A percentile compares a stretch with the other conserved stretches of the same genome.
phyloP scores from a whole-genome alignment of 1,140 invertebrate species.

The Drosophila virilis region DNA sequence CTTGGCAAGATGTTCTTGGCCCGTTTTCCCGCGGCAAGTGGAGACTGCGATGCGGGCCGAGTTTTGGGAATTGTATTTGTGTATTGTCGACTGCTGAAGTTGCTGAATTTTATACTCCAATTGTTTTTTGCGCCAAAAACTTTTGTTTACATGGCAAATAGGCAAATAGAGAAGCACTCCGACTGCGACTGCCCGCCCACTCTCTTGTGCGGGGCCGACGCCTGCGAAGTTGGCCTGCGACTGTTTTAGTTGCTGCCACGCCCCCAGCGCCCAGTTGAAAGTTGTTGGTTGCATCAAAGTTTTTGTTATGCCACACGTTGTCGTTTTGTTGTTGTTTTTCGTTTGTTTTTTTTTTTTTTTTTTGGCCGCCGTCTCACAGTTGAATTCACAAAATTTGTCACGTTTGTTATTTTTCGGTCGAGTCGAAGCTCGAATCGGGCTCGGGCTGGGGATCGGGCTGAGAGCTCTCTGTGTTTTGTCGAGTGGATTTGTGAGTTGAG shows the following conservation, averaged over 20 bases:
- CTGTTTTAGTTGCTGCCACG: constrained; percentile 48
- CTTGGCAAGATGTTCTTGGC: constrained; percentile 25
- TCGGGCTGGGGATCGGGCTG: neutral
- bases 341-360: constrained; percentile 41
- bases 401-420: constrained; percentile 82
- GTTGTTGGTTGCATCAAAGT: constrained; percentile 72
- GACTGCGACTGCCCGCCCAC: constrained; percentile 12
- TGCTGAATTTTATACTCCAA: constrained; percentile 67
- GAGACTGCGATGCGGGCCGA: constrained; percentile 35
- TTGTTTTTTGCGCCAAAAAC: constrained; percentile 77
- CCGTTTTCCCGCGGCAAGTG: constrained; percentile 13
- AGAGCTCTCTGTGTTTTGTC: constrained; percentile 25
- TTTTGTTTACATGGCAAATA: constrained; percentile 80
- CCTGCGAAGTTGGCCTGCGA: constrained; percentile 29
- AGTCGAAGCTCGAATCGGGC: constrained; percentile 5
- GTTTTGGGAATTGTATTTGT: constrained; percentile 35
- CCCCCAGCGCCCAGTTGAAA: constrained; percentile 44
- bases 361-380: constrained; percentile 59
- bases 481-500: constrained; percentile 24
- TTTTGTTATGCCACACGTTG: constrained; percentile 64
- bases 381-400: constrained; percentile 84
- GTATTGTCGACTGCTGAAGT: constrained; percentile 9
- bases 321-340: constrained; percentile 18
- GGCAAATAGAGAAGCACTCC: constrained; percentile 60
- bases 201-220: constrained; percentile 7